Conservation (phyloP, 2,888 invertebrate species). For the Amphipoea oculea region DNA sequence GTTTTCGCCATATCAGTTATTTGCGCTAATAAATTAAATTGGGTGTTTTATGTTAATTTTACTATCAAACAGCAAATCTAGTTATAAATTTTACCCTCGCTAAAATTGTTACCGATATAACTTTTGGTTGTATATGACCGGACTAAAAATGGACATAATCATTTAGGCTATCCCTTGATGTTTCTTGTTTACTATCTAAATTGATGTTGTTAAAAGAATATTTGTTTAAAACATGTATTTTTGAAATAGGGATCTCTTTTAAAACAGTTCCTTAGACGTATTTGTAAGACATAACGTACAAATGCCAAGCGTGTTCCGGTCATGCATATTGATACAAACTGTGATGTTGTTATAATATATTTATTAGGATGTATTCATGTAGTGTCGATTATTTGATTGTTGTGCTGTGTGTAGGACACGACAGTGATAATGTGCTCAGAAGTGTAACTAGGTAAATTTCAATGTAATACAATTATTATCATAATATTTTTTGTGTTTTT, state of each 20-base stretch:
- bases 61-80: slow-evolving; percentile 27
- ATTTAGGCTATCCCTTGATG: slow-evolving; percentile 6
- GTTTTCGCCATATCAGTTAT: slow-evolving; percentile 2
- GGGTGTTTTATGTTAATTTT: slow-evolving; percentile 18
- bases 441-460: slow-evolving; percentile 73
- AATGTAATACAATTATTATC: slow-evolving; percentile 58
- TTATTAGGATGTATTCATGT: slow-evolving; percentile 76
- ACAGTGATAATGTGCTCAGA: slow-evolving; percentile 87
- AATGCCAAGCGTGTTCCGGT: slow-evolving; percentile 68
- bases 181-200: slow-evolving; percentile 1
- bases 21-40: slow-evolving; percentile 8
- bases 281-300: slow-evolving; percentile 40
- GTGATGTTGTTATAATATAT: slow-evolving; percentile 83
- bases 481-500: slow-evolving; percentile 28
- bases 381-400: slow-evolving; percentile 69
- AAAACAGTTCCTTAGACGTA: slow-evolving; percentile 30
- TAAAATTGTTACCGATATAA: slow-evolving; percentile 72
- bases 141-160: slow-evolving; percentile 27
- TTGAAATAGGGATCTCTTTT: slow-evolving; percentile 27
- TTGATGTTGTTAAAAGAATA: slow-evolving; percentile 23
- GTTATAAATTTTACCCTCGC: slow-evolving; percentile 62
- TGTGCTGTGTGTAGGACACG: slow-evolving; percentile 77
- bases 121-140: slow-evolving; percentile 61
- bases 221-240: slow-evolving; percentile 41
- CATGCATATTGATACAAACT: slow-evolving; percentile 78